Evolutionary conservation across 2,888 invertebrate genomes (phyloP), one percentile per base, ranked within the genome.

Genomic region (Drosophila basisetae): DNA sequence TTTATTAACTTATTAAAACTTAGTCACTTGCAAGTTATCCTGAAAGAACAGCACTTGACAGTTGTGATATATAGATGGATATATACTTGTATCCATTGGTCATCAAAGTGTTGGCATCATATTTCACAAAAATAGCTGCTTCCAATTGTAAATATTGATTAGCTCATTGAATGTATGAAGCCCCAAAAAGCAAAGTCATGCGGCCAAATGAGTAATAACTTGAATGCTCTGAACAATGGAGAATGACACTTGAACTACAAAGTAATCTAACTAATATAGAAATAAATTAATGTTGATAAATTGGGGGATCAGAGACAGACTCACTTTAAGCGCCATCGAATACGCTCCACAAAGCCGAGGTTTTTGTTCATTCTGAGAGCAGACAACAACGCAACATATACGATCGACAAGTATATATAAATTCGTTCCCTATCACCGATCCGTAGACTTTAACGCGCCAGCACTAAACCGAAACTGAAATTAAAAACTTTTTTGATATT

Each of bases 271-370:
- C 11, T 37, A 25, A 54, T 70, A 68, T 82, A 66, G 53, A 68
- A 63, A 71, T 55, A 54, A 71, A 72, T 63, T 55, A 67, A 61
- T 52, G 59, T 73, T 61, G 30, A 50, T 64, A 41, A 56, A 85
- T 80, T 80, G 58, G 18, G 63, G 63, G 70, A 62, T 66, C 68
- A 70, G 10, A 54, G 28, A 22, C 25, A 28, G 59, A 92, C 93
- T 92, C 82, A 92, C 93, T 92, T 92, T 22, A 89, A 77, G 60
- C 89, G 92, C 90, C 92, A 91, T 55, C 84, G 89, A 50, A 92
- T 31, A 70, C 88, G 81, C 63, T 92, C 92, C 66, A 92, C 73
- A 65, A 92, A 87, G 52, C 91, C 82, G 25, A 91, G 49, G 59
- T 90, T 87, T 64, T 84, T 80, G 64, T 91, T 90, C 93, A 92